Base-by-base conservation (phyloP, 2,888 invertebrate species). In the Lordiphosa andalusiaca region DNA sequence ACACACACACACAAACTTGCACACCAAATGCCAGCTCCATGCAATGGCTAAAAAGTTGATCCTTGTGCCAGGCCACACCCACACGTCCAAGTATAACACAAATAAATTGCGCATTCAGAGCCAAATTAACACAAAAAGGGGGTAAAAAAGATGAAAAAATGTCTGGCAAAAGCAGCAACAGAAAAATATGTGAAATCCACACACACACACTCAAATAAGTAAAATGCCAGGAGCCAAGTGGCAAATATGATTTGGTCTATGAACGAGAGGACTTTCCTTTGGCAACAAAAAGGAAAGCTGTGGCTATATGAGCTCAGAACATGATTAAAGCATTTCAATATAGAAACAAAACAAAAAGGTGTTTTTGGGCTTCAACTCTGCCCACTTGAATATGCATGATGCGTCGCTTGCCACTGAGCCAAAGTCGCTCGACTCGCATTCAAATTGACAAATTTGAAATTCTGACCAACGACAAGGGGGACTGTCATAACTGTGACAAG, bases 71-170 rank as follows among this genome's bases (percentile, higher is more conserved):
- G 49, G 21, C 13, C 44, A 54, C 38, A 46, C 23, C 40, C 58
- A 52, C 36, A 23, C 49, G 37, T 62, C 39, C 67, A 76, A 73
- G 81, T 80, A 81, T 71, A 81, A 81, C 81, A 81, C 69, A 84
- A 85, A 83, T 85, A 81, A 81, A 81, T 81, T 85, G 84, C 85
- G 68, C 81, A 81, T 83, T 85, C 84, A 84, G 71, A 71, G 63
- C 48, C 55, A 85, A 84, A 80, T 80, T 84, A 84, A 80, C 82
- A 67, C 67, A 73, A 55, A 68, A 53, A 47, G 9, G 42, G 36
- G 44, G 37, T 35, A 25, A 46, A 53, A 52, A 52, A 23, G 25
- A 9, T 41, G 38, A 39, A 13, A 13, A 10, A 25, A 38, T 16
- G 25, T 49, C 7, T 16, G 23, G 10, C 4, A 38, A 21, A 33